Conservation (phyloP, 2,888 invertebrate species). For the Silvanus unidentatus region DNA sequence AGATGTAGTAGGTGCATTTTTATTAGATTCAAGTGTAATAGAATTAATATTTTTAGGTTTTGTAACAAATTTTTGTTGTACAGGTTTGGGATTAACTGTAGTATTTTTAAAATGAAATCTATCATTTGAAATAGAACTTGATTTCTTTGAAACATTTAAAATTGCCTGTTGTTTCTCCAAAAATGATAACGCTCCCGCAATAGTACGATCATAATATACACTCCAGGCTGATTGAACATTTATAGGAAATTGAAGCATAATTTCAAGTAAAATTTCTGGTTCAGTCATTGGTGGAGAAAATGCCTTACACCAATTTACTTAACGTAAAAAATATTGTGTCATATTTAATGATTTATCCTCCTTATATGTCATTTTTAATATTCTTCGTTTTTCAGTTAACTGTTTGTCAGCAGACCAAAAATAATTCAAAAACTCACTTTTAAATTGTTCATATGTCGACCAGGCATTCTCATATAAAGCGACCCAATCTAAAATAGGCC, state of each 20-base stretch:
- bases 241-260: not conserved
- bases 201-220: conserved; percentile 1
- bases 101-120: no score
- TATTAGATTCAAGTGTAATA: no score
- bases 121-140: no score
- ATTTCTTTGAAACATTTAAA: no score
- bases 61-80: no score
- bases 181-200: not conserved
- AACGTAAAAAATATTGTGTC: not conserved
- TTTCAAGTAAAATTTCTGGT: conserved; percentile 1
- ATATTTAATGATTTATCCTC: not conserved
- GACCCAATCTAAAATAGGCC: not conserved
- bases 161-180: not conserved
- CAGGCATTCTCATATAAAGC: not conserved
- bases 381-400: not conserved
- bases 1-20: no score
- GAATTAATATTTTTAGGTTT: no score
- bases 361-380: not conserved
- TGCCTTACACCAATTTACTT: not conserved
- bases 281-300: conserved; percentile 2
- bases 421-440: not conserved
- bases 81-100: no score
- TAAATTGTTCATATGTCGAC: not conserved
- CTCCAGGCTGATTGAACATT: conserved; percentile 1
- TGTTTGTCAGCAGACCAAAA: not conserved